Evolutionary conservation across 2,113 vertebrate genomes (phyloP), one percentile per base, ranked within the genome.

Genomic region (Chionomys nivalis): DNA sequence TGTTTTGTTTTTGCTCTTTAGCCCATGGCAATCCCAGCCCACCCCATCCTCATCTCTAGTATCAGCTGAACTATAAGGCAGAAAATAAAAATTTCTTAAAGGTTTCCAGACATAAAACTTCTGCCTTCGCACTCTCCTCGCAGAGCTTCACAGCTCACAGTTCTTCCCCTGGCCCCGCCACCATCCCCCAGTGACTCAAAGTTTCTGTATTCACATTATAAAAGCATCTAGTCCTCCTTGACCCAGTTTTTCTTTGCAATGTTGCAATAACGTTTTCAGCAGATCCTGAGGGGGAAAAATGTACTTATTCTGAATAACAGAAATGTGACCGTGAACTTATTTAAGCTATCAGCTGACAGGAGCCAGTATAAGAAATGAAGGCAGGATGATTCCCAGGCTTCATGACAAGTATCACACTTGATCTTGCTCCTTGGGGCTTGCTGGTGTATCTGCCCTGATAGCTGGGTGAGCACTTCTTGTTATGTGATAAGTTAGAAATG

Each of bases 11-110:
- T 55, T 90, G 47, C 11, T 44, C 7, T 66, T 39, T 94, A 47
- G 47, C n/a, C 31, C 39, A 23, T 28, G 6, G 4, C 63, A 88
- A 47, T 58, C 2, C 0, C n/a, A 42, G 36, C 66, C 44, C 3
- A 2, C 42, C 2, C 10, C 9, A 42, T 1, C 6, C 19, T 55
- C 24, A 10, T 21, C 7, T 85, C 13, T 5, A 19, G 3, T 7
- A 78, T 33, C 28, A 42, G 63, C 26, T 42, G 6, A 77, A 83
- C 33, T 66, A 3, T 44, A 81, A 94, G 42, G 65, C 66, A 87
- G 24, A 93, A 49, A 70, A 73, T 77, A 65, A 87, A 89, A 66
- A 44, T 39, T 47, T 63, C 10, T 75, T 61, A 33, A 49, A 7
- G 1, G 68, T 49, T 83, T 44, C 70, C 28, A 31, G 76, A 65